Conservation (phyloP, 2,797 vertebrate species). For the Glyptemys insculpta region DNA sequence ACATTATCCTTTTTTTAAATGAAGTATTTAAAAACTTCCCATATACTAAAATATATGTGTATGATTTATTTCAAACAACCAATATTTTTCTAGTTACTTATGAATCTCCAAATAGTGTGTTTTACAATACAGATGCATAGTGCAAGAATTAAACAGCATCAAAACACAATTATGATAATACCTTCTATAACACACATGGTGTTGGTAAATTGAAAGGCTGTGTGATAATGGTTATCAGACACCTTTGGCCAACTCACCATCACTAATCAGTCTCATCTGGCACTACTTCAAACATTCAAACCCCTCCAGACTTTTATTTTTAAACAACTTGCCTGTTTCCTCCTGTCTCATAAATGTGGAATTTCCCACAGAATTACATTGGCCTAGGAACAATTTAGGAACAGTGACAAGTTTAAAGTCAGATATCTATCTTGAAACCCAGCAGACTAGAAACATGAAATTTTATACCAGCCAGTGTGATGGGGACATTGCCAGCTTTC, state of each 20-base stretch:
- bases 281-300: neutral
- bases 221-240: neutral
- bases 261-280: neutral
- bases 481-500: conserved; percentile 12
- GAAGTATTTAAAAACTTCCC: neutral
- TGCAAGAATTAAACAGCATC: neutral
- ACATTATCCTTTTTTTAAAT: conserved; percentile 13
- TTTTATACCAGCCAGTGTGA: neutral
- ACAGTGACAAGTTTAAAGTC: neutral
- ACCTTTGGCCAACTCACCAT: neutral
- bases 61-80: neutral
- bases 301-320: conserved; percentile 1
- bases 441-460: neutral
- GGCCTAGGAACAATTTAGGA: neutral
- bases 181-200: neutral
- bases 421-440: conserved; percentile 25
- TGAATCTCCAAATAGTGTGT: neutral
- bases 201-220: neutral
- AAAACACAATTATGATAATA: neutral
- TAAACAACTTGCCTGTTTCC: neutral
- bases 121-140: neutral
- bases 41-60: neutral
- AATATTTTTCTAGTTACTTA: conserved; percentile 23
- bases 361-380: conserved; percentile 2
- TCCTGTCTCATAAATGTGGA: neutral